A percentile compares a stretch with the other conserved stretches of the same genome.
phyloP scores from a whole-genome alignment of 2,888 invertebrate species.

The Sesamia inferens region DNA sequence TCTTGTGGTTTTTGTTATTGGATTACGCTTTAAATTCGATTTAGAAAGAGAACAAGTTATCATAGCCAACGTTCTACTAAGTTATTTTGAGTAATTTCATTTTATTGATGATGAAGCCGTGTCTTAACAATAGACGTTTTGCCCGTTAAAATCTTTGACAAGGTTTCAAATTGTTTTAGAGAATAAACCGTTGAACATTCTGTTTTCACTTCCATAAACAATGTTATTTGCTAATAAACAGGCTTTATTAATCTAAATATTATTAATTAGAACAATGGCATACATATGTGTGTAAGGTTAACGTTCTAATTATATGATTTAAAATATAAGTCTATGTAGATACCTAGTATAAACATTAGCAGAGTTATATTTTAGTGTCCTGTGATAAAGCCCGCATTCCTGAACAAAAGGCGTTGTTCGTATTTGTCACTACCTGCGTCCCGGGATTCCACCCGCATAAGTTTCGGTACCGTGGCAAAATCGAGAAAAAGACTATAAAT shows the following conservation, averaged over 20 bases:
- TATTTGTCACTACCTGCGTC: not conserved
- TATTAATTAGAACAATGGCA: not conserved
- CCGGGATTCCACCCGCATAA: too few species aligned
- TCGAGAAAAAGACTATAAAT: too few species aligned
- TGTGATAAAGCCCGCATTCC: conserved; percentile 34
- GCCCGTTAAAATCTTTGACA: not conserved
- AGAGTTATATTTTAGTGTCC: not conserved
- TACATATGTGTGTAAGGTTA: too few species aligned
- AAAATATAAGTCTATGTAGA: too few species aligned
- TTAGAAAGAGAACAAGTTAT: conserved; percentile 14
- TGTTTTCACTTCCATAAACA: conserved; percentile 13
- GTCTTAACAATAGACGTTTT: not conserved
- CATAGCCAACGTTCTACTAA: not conserved
- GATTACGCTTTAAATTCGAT: conserved; percentile 17
- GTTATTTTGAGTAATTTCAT: not conserved
- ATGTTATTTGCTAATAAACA: conserved; percentile 9
- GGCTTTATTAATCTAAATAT: conserved; percentile 1
- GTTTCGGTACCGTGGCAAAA: too few species aligned
- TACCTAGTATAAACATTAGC: too few species aligned
- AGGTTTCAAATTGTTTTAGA: conserved; percentile 2
- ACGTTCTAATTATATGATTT: too few species aligned
- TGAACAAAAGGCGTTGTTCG: conserved; percentile 9
- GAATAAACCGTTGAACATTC: conserved; percentile 7
- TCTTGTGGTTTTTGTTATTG: conserved; percentile 25
- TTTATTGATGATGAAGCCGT: not conserved